Evolutionary conservation across 2,113 vertebrate species (phyloP), one percentile per base, ranked within the genome.

Genomic region (Tor tambroides): DNA sequence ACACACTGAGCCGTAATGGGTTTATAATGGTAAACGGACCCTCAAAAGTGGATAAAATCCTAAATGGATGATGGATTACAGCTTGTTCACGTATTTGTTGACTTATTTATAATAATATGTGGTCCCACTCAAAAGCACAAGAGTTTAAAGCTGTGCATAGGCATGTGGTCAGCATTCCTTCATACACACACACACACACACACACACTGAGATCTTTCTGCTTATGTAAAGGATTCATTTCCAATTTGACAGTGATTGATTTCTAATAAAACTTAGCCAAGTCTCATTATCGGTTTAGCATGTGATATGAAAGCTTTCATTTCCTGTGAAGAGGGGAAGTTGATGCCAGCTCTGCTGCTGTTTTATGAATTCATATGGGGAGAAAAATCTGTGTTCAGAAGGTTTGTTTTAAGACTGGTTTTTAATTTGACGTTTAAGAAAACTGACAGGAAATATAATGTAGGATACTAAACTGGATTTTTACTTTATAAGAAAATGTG

Each of bases 181-280:
- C 12, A 9, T 1, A 56, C 30, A 28, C 85, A 71, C 54, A 80
- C 56, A 71, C 26, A 51, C 38, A 23, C 32, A 67, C 26, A 59
- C 32, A 35, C 32, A 82, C 54, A 49, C 1, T 26, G 17, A 83
- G 19, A 61, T 72, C 6, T 63, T 61, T 63, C 5, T 46, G 59
- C 32, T 49, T 30, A 78, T 49, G 11, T 72, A 78, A 71, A 63
- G 71, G 69, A 89, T 89, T 86, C 11, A 83, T 87, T 83, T 87
- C 4, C 75, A 80, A 19, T 56, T 41, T 63, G 77, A 89, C 86
- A 88, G 86, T 91, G 89, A 91, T 85, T 88, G 91, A 90, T 87
- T 87, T 89, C 85, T 84, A 91, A 91, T 91, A 90, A 86, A 89
- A 90, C 65, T 83, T 65, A 28, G 72, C 86, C 80, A 43, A 51